A percentile compares a stretch with the other conserved stretches of the same genome.
Evolutionary conservation across 2,113 vertebrate species (phyloP).

Genomic region (Tonatia bakeri): DNA sequence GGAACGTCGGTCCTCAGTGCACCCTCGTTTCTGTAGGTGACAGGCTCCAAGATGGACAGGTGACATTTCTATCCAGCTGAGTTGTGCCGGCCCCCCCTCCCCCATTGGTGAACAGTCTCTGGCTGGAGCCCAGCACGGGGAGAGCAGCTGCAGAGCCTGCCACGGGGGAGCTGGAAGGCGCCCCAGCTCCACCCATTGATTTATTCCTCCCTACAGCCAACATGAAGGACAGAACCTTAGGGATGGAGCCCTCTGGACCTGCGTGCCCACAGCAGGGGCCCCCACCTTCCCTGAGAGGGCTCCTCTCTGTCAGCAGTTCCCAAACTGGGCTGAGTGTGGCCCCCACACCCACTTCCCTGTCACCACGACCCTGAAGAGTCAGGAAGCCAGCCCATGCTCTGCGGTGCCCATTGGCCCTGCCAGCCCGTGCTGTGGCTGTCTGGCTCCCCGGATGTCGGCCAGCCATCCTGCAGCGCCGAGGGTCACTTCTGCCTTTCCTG

Average conservation of each 20-base stretch:
- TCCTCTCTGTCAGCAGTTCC: neutral
- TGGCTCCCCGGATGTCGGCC: too few relatives aligned
- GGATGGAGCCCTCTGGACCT: fast-evolving
- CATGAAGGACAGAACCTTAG: neutral
- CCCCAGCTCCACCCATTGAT: fast-evolving
- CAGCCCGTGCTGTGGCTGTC: neutral
- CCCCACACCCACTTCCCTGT: neutral
- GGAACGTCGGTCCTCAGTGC: fast-evolving
- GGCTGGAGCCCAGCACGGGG: neutral
- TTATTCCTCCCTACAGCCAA: neutral
- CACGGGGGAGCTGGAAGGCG: neutral
- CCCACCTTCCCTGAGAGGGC: neutral
- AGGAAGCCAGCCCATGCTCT: fast-evolving
- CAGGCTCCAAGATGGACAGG: neutral
- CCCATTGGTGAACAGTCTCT: too few relatives aligned
- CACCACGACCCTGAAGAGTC: neutral
- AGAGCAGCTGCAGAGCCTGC: neutral
- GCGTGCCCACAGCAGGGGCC: fast-evolving
- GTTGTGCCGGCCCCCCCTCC: neutral
- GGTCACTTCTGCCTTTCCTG: neutral
- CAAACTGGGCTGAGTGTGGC: fast-evolving
- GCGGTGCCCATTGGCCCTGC: fast-evolving
- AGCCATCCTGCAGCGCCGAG: fast-evolving
- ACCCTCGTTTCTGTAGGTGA: neutral
- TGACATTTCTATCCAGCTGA: neutral